A percentile compares a stretch with the other conserved stretches of the same genome.
Conservation (phyloP, 2,888 invertebrate species). For the Theretra japonica region DNA sequence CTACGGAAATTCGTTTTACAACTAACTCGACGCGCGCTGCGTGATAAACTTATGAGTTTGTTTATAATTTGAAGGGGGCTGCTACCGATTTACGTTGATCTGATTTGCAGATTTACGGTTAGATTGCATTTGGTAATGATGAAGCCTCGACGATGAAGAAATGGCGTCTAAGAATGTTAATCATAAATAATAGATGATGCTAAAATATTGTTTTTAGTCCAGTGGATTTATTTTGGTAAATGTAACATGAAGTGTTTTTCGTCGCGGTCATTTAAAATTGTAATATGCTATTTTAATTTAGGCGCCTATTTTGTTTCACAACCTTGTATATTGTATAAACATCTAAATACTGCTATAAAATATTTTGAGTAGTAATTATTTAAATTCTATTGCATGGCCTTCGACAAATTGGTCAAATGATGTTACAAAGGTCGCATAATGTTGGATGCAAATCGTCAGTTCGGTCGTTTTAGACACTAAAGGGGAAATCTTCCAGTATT, state of each 20-base stretch:
- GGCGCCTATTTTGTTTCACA: constrained; percentile 13
- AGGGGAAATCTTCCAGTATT: no score
- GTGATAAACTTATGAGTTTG: constrained; percentile 2
- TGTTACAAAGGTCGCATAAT: no score
- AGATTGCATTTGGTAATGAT: no score
- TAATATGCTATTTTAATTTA: constrained; percentile 17
- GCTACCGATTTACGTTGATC: no score
- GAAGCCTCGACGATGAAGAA: no score
- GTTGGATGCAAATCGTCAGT: no score
- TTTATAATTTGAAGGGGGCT: neutral
- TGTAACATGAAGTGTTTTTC: constrained; percentile 1
- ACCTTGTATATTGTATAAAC: neutral
- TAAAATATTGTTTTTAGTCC: no score
- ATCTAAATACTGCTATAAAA: neutral
- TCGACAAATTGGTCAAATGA: no score
- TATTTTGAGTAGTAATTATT: neutral
- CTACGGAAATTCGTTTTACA: constrained; percentile 29
- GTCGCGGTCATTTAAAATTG: constrained; percentile 7
- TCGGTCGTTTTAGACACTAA: no score
- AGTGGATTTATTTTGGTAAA: neutral
- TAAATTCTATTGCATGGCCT: neutral
- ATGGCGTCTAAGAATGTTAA: no score
- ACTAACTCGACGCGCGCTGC: neutral
- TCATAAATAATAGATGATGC: no score
- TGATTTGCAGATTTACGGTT: no score